A percentile compares a stretch with the other conserved stretches of the same genome.
phyloP scores from a whole-genome alignment of 2,113 vertebrate species.

The Panthera tigris region DNA sequence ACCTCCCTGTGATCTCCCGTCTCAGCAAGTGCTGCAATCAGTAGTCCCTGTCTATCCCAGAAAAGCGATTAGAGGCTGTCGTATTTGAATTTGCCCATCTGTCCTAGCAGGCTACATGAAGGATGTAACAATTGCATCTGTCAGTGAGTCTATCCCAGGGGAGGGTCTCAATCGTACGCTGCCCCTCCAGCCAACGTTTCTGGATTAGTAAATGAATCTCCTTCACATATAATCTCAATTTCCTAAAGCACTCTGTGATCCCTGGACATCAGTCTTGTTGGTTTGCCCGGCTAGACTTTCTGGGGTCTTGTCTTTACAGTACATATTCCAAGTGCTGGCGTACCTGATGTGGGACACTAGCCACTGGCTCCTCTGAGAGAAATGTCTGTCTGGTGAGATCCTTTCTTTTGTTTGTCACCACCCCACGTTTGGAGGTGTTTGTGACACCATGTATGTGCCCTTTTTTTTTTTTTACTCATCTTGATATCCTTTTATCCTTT shows the following conservation, averaged over 20 bases:
- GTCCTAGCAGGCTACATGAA: background rate
- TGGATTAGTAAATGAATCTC: background rate
- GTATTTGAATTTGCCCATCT: background rate
- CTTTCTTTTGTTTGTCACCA: background rate
- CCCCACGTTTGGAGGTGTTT: background rate
- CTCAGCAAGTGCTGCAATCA: background rate
- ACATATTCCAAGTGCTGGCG: background rate
- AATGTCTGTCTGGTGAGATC: background rate
- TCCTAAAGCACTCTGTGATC: background rate
- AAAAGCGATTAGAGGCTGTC: background rate
- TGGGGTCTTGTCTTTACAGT: background rate
- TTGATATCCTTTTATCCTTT: background rate
- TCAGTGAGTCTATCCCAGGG: background rate
- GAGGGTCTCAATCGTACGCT: background rate
- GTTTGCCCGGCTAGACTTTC: background rate
- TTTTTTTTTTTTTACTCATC: background rate
- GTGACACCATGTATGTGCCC: background rate
- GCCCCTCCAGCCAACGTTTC: background rate
- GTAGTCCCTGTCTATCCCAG: background rate
- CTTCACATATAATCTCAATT: background rate
- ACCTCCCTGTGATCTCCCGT: background rate
- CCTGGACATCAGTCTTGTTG: background rate
- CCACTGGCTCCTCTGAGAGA: background rate
- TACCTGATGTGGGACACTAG: background rate
- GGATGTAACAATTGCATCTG: background rate